phyloP scores from a whole-genome alignment of 1,140 invertebrate genomes.

The Stegodyphus mimosarum region DNA sequence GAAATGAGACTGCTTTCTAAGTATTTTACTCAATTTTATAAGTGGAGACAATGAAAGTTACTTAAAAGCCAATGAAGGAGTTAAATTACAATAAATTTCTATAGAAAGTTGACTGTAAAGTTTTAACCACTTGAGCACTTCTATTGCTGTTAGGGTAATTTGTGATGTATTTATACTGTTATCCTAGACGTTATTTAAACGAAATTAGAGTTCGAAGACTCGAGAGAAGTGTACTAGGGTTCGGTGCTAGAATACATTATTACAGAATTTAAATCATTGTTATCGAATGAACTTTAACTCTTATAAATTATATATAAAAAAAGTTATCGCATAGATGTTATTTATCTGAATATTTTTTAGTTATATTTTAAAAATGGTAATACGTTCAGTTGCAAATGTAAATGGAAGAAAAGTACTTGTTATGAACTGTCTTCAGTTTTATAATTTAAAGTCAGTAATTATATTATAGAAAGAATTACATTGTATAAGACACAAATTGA shows the following conservation, averaged over 20 bases:
- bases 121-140: conserved; percentile 44
- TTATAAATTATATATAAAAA: no score
- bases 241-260: conserved; percentile 40
- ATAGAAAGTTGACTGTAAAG: conserved; percentile 58
- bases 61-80: not conserved
- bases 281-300: no score
- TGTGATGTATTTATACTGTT: conserved; percentile 50
- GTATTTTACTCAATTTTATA: conserved; percentile 59
- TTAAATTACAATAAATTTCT: conserved; percentile 54
- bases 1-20: not conserved
- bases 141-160: conserved; percentile 54
- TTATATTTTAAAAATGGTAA: no score
- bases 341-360: no score
- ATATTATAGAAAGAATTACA: no score
- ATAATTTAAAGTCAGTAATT: no score
- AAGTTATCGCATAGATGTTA: no score
- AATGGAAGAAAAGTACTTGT: no score
- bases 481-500: no score
- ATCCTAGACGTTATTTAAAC: conserved; percentile 28
- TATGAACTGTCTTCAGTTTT: no score
- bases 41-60: not conserved
- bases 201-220: conserved; percentile 23
- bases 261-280: not conserved
- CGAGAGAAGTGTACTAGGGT: not conserved
- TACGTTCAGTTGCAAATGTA: no score